Evolutionary conservation across 2,797 vertebrate species (phyloP).

Genomic region (Simalia tracyae): DNA sequence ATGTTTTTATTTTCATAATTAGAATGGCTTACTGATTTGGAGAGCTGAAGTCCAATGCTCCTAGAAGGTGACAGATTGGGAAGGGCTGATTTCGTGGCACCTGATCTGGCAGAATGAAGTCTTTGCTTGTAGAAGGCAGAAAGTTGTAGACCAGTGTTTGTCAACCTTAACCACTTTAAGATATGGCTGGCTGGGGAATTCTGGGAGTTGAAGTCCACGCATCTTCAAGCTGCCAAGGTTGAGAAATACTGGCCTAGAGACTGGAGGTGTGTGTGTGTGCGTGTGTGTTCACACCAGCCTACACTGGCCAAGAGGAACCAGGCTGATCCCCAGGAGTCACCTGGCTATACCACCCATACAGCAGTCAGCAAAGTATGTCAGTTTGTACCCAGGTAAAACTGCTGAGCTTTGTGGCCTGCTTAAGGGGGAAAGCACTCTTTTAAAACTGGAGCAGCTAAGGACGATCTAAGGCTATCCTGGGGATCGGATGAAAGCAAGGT

Average conservation of each 20-base stretch:
- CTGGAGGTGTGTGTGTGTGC: not conserved
- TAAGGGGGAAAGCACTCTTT: not conserved
- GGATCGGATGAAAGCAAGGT: not conserved
- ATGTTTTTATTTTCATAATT: too few species aligned
- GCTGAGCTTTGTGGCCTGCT: not conserved
- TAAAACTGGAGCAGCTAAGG: not conserved
- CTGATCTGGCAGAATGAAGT: too few species aligned
- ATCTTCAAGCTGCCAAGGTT: not conserved
- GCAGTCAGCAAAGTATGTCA: not conserved
- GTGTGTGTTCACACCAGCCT: not conserved
- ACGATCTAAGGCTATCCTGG: not conserved
- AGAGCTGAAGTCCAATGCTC: too few species aligned
- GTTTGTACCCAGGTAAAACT: not conserved
- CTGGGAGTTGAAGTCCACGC: not conserved
- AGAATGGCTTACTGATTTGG: too few species aligned
- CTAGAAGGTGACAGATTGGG: too few species aligned
- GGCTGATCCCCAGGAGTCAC: too few species aligned
- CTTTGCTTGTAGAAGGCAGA: too few species aligned
- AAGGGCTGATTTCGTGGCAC: too few species aligned
- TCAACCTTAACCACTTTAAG: not conserved
- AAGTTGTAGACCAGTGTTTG: too few species aligned
- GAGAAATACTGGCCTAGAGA: not conserved
- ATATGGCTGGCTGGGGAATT: not conserved
- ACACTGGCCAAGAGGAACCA: not conserved
- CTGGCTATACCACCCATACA: too few species aligned